phyloP scores from a whole-genome alignment of 2,113 vertebrate species.

The Petromus typicus region DNA sequence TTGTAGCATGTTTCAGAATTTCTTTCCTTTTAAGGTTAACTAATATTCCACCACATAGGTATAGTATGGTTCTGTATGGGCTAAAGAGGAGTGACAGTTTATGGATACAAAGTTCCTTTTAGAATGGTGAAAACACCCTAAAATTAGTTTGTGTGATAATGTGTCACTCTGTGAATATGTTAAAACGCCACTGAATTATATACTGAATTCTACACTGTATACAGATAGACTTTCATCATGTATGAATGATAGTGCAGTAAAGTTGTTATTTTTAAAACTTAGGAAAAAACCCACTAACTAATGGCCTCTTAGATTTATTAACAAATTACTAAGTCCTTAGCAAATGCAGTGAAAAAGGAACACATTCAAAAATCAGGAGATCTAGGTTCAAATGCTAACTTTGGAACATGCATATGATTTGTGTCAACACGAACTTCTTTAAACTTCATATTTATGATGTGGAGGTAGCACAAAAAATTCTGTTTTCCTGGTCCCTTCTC shows the following conservation, averaged over 20 bases:
- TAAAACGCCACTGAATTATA: neutral
- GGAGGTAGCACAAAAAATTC: neutral
- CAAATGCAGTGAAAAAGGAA: neutral
- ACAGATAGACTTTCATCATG: neutral
- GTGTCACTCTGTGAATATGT: neutral
- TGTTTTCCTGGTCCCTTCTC: neutral
- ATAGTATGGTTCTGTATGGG: neutral
- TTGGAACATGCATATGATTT: neutral
- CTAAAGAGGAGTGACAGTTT: neutral
- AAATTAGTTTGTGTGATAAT: neutral
- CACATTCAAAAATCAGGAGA: neutral
- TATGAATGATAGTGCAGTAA: neutral
- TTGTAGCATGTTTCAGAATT: neutral
- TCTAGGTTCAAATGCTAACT: neutral
- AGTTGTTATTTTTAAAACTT: neutral
- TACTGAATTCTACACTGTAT: neutral
- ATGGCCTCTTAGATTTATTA: neutral
- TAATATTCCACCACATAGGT: neutral
- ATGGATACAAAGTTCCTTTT: neutral
- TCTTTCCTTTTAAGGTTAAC: neutral
- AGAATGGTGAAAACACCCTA: neutral
- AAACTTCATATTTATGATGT: neutral
- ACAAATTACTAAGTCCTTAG: neutral
- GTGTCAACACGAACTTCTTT: neutral
- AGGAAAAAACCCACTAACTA: neutral